A percentile compares a stretch with the other conserved stretches of the same genome.
Conservation (phyloP, 2,888 invertebrate species). For the Syrphus vitripennis region DNA sequence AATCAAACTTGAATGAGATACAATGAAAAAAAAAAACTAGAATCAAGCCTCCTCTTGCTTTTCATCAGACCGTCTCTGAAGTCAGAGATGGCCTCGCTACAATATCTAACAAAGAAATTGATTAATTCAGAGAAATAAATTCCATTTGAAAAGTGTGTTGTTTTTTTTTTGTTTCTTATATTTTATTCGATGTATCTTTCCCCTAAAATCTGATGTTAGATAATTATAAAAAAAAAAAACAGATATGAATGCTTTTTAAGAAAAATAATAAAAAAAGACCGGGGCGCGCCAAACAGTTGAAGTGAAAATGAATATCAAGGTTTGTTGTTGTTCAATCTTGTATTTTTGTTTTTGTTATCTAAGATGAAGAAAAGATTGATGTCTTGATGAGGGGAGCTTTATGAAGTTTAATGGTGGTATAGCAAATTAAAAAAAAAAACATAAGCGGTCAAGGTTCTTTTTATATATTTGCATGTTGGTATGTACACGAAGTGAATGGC, state of each 20-base stretch:
- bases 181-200: slow-evolving; percentile 9
- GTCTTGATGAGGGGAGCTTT: slow-evolving; percentile 18
- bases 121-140: slow-evolving; percentile 31
- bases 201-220: slow-evolving; percentile 37
- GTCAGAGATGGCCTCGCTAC: slow-evolving; percentile 30
- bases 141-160: not conserved
- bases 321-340: slow-evolving; percentile 47
- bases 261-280: not conserved
- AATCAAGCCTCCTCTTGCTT: slow-evolving; percentile 37
- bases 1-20: slow-evolving; percentile 51
- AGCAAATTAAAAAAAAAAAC: not conserved
- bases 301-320: slow-evolving; percentile 57
- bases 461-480: not conserved
- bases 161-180: not conserved
- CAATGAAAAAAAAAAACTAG: slow-evolving; percentile 10
- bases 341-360: slow-evolving; percentile 6
- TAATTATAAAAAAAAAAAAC: slow-evolving; percentile 43
- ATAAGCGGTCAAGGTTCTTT: slow-evolving; percentile 51
- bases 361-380: slow-evolving; percentile 30
- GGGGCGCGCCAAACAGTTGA: slow-evolving; percentile 27
- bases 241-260: not conserved
- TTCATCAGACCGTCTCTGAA: slow-evolving; percentile 7
- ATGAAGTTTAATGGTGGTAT: slow-evolving; percentile 22
- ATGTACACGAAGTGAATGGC: not conserved
- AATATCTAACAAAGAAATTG: slow-evolving; percentile 52